phyloP scores from a whole-genome alignment of 2,888 invertebrate species.

The Platycnemis pennipes region DNA sequence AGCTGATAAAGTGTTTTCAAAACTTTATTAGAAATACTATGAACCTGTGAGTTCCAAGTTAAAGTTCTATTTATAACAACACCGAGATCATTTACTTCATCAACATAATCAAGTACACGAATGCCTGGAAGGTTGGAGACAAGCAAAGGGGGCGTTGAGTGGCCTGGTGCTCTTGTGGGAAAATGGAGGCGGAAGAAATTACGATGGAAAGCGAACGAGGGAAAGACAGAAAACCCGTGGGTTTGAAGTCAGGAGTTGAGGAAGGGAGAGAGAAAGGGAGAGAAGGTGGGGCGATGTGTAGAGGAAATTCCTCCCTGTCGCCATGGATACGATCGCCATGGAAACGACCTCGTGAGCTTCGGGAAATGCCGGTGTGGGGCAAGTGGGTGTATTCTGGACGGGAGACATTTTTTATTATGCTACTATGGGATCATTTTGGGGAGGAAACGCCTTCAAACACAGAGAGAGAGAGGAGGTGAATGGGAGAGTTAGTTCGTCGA shows the following conservation, averaged over 20 bases:
- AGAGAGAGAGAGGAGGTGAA: background rate
- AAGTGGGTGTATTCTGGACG: background rate
- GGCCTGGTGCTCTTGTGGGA: background rate
- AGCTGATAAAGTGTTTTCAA: too few species aligned
- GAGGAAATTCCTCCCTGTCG: conserved; percentile 1
- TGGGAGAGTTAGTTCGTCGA: background rate
- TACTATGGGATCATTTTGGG: background rate
- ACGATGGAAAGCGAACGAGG: background rate
- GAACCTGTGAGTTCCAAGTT: too few species aligned
- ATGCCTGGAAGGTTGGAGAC: background rate
- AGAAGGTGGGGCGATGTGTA: background rate
- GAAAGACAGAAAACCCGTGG: background rate
- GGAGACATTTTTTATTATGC: background rate
- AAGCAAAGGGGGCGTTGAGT: background rate
- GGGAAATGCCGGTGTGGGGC: background rate
- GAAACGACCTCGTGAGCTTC: conserved; percentile 57
- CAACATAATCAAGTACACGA: too few species aligned
- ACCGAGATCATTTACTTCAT: too few species aligned
- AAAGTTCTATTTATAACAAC: too few species aligned
- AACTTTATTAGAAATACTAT: too few species aligned
- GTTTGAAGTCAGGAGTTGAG: background rate
- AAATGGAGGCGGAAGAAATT: background rate
- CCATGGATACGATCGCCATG: conserved; percentile 62
- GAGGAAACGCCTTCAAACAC: background rate
- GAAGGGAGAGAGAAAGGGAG: background rate